Percentiles rank a stretch among this genome's conserved stretches.
Conservation (phyloP, 1,140 invertebrate genomes). For the Leptinotarsa texana region DNA sequence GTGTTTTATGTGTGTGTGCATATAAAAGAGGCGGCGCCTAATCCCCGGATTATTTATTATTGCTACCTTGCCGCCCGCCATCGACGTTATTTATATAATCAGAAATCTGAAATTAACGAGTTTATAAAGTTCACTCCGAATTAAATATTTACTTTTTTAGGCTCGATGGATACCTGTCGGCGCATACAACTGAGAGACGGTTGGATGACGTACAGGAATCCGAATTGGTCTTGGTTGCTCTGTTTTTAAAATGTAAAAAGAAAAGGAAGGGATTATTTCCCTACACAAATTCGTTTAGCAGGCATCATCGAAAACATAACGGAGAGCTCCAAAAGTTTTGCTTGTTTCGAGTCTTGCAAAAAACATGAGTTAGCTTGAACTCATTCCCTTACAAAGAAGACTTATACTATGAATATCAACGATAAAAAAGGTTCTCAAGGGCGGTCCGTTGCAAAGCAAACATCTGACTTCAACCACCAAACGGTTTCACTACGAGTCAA, state of each 20-base stretch:
- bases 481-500: too few relatives aligned
- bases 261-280: not conserved
- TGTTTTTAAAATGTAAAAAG: not conserved
- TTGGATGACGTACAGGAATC: not conserved
- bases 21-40: conserved; percentile 7
- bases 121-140: conserved; percentile 16
- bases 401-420: too few relatives aligned
- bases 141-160: conserved; percentile 21
- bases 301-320: too few relatives aligned
- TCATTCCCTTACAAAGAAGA: too few relatives aligned
- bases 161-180: not conserved
- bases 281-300: not conserved
- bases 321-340: too few relatives aligned
- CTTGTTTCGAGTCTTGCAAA: too few relatives aligned
- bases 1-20: not conserved
- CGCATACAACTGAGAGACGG: not conserved
- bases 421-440: too few relatives aligned
- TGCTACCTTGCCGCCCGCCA: conserved; percentile 21
- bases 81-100: conserved; percentile 22
- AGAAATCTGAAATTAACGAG: conserved; percentile 21
- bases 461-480: too few relatives aligned
- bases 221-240: not conserved
- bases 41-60: conserved; percentile 24
- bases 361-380: too few relatives aligned
- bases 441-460: too few relatives aligned